A percentile compares a stretch with the other conserved stretches of the same genome.
phyloP scores from a whole-genome alignment of 2,888 invertebrate species.

The Orthosia gothica region DNA sequence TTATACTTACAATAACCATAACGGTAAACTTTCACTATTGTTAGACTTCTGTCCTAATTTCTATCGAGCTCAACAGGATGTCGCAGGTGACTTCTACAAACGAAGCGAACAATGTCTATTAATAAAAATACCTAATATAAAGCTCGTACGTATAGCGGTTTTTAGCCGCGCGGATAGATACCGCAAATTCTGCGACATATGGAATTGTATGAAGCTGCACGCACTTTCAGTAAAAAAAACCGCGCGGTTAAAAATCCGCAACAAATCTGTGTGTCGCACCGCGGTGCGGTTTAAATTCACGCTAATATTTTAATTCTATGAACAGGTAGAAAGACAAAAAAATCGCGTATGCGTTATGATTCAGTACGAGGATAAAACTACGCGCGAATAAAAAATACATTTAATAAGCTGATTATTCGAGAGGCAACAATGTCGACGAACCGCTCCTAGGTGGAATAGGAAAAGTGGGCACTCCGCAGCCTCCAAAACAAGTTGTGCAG shows the following conservation, averaged over 20 bases:
- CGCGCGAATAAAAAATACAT: slow-evolving; percentile 37
- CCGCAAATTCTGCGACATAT: too few species aligned
- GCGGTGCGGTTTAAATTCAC: too few species aligned
- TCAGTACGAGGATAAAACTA: too few species aligned
- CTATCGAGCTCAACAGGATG: slow-evolving; percentile 45
- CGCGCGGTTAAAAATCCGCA: too few species aligned
- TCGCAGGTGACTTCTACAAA: slow-evolving; percentile 49
- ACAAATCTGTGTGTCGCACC: too few species aligned
- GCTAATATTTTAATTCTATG: too few species aligned
- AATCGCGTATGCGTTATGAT: too few species aligned
- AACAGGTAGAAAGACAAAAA: too few species aligned
- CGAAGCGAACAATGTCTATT: slow-evolving; percentile 53
- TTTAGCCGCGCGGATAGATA: too few species aligned
- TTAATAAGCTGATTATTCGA: slow-evolving; percentile 73
- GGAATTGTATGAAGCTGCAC: too few species aligned
- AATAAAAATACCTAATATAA: slow-evolving; percentile 61
- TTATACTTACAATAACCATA: slow-evolving; percentile 47
- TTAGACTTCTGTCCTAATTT: slow-evolving; percentile 61
- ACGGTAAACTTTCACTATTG: slow-evolving; percentile 67
- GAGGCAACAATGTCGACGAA: slow-evolving; percentile 60
- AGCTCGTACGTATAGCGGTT: slow-evolving; percentile 34
- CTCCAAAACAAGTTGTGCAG: slow-evolving; percentile 63
- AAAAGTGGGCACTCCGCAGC: slow-evolving; percentile 56
- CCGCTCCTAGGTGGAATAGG: slow-evolving; percentile 68
- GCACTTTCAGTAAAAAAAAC: too few species aligned